Conservation (phyloP, 2,797 vertebrate genomes). For the Macropodus opercularis region DNA sequence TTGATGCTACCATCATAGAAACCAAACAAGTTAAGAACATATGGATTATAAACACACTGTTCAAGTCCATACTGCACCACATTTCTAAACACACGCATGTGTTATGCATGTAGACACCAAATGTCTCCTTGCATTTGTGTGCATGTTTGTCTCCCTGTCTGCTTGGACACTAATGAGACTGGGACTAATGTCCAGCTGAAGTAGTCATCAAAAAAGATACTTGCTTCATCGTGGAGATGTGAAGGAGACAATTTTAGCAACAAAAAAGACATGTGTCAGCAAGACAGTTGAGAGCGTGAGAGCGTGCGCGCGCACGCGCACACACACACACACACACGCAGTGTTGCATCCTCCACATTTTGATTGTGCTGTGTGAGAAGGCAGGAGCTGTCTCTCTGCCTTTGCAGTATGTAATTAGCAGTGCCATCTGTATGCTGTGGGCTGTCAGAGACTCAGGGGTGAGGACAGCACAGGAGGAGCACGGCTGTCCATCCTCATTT, state of each 20-base stretch:
- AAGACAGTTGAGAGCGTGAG: constrained; percentile 34
- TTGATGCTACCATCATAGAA: not conserved
- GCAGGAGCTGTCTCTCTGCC: constrained; percentile 53
- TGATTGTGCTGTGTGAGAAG: constrained; percentile 39
- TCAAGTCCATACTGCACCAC: not conserved
- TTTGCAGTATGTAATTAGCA: constrained; percentile 74
- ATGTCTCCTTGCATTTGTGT: constrained; percentile 6
- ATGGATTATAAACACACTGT: not conserved
- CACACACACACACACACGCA: not conserved
- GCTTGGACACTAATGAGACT: constrained; percentile 58
- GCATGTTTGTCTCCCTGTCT: constrained; percentile 3
- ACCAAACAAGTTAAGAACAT: not conserved
- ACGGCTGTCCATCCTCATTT: constrained; percentile 73
- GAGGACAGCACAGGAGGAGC: constrained; percentile 72
- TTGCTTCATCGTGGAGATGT: constrained; percentile 28
- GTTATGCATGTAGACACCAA: constrained; percentile 7
- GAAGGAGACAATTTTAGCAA: constrained; percentile 34
- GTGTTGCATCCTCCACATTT: constrained; percentile 32
- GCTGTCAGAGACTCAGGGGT: constrained; percentile 71
- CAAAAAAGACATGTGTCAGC: constrained; percentile 52
- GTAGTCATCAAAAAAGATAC: constrained; percentile 30
- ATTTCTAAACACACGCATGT: not conserved
- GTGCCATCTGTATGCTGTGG: constrained; percentile 77
- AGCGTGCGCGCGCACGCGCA: constrained; percentile 2
- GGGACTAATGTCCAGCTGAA: constrained; percentile 34